phyloP scores from a whole-genome alignment of 2,888 invertebrate genomes.

The Thysanoteuthis rhombus region DNA sequence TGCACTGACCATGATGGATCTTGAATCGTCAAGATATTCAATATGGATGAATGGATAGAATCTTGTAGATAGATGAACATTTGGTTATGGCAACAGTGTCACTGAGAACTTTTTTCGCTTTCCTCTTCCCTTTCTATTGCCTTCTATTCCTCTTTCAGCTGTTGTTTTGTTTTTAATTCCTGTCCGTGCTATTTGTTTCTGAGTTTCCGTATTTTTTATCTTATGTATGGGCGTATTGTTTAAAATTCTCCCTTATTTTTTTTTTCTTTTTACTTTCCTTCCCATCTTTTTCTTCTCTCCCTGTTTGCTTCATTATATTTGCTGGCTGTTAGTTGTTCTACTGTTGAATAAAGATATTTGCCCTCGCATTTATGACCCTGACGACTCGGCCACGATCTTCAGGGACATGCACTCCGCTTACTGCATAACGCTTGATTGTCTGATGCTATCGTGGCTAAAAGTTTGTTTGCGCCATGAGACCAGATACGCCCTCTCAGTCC shows the following conservation, averaged over 20 bases:
- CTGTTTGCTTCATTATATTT: background rate
- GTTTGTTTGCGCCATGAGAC: background rate
- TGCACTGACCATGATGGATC: no score
- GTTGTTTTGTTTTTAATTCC: background rate
- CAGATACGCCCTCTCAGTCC: background rate
- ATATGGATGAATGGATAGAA: no score
- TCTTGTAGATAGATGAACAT: no score
- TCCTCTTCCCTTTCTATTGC: no score
- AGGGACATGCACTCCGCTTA: background rate
- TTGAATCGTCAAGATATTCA: no score
- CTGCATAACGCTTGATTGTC: background rate
- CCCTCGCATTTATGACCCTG: background rate
- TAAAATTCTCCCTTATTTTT: background rate
- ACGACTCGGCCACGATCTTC: background rate
- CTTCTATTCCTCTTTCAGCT: no score
- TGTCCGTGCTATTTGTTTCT: background rate
- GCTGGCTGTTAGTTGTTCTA: conserved; percentile 12
- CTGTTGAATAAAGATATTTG: conserved; percentile 12
- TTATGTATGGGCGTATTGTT: background rate
- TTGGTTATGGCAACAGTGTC: no score
- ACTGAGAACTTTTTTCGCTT: no score
- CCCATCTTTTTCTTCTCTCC: background rate
- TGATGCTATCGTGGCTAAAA: background rate
- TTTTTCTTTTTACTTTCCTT: background rate
- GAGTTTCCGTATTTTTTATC: background rate